Percentiles rank a stretch among this genome's conserved stretches.
phyloP scores from a whole-genome alignment of 2,113 vertebrate species.

The Ammospiza nelsoni region DNA sequence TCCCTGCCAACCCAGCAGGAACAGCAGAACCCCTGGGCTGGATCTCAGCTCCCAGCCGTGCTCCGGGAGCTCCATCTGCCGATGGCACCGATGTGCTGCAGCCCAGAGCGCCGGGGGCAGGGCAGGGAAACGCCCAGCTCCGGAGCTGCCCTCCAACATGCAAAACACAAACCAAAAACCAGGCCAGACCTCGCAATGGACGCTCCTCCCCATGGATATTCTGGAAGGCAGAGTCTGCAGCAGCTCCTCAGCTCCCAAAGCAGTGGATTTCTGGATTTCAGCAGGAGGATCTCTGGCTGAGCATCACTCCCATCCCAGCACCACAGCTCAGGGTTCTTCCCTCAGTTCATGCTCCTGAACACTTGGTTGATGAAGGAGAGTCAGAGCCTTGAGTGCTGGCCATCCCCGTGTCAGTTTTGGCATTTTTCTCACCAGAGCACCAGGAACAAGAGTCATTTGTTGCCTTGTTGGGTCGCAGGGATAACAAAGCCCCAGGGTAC shows the following conservation, averaged over 20 bases:
- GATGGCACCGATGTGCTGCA: rapidly evolving
- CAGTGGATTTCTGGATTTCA: rapidly evolving
- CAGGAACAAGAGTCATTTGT: not conserved
- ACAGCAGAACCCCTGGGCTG: not conserved
- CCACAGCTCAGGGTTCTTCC: not conserved
- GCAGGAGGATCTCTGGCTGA: rapidly evolving
- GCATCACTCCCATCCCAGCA: rapidly evolving
- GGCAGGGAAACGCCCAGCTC: not conserved
- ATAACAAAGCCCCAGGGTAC: not conserved
- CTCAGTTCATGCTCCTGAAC: not conserved
- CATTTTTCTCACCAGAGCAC: constrained; percentile 15
- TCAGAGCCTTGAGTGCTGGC: not conserved
- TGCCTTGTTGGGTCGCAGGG: not conserved
- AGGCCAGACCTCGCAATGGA: not conserved
- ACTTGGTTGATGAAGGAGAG: not conserved
- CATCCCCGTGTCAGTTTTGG: not conserved
- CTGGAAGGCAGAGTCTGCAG: not conserved
- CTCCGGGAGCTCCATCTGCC: constrained; percentile 1
- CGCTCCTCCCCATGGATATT: not conserved
- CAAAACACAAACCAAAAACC: not conserved
- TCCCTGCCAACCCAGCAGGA: not conserved
- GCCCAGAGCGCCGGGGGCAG: not conserved
- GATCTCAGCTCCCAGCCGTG: not conserved
- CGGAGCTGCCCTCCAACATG: constrained; percentile 15
- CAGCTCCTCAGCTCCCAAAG: not conserved